Evolutionary conservation across 2,888 invertebrate species (phyloP), one percentile per base, ranked within the genome.

Genomic region (Aphidius colemani): DNA sequence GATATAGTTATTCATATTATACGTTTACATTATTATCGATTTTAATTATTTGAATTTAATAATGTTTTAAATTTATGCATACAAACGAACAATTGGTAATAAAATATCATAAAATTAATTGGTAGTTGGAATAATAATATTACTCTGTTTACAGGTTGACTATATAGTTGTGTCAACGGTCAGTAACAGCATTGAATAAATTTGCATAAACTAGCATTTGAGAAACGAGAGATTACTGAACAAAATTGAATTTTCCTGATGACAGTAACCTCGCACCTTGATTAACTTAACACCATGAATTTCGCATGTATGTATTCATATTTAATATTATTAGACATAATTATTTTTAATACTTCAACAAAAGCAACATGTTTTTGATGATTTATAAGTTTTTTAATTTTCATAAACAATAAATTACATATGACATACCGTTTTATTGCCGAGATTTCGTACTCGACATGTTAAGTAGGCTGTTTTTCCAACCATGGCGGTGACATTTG

Each of bases 401-500:
- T 39, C 44, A 44, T 55, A 39, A 53, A 30, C 9, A 30, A 8
- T 11, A 7, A 30, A 53, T 53, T n/a, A 10, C 13, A 30, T 48
- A 44, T 13, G 10, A 57, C 60, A 50, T 73, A 79, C 82, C 70
- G 79, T 80, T 71, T 79, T 82, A 69, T 82, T 78, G 59, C 77
- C 81, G 56, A 82, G 74, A 71, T 82, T 78, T 63, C 79, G 78
- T 53, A 82, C 82, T 61, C 80, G 74, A 64, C 82, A 82, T 49
- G 81, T 79, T 61, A 82, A 78, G 70, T 82, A 82, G 70, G 82
- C 81, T 65, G 78, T 73, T 71, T 82, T 79, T n/a, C 81, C 81
- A 46, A 80, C 76, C 45, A 81, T 73, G 7, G 81, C 81, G n/a
- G 82, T 82, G 64, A 82, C 77, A 69, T 82, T 82, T 50, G 77